Conservation (phyloP, 2,888 invertebrate genomes). For the Caenorhabditis uteleia region DNA sequence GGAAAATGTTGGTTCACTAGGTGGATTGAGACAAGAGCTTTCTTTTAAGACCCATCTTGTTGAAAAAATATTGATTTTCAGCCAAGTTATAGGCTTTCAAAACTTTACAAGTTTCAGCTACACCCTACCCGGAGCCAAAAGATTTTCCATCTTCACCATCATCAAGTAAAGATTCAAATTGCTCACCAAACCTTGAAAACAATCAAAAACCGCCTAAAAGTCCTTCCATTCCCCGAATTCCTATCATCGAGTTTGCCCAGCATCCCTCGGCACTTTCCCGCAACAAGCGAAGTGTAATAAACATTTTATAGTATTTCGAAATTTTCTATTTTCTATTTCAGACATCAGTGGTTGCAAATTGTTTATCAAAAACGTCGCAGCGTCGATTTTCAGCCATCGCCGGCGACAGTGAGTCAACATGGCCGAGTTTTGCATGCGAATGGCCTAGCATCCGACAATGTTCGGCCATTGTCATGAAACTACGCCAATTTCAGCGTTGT, state of each 20-base stretch:
- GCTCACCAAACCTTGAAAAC: no score
- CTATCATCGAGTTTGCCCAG: no score
- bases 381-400: constrained; percentile 33
- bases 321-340: constrained; percentile 15
- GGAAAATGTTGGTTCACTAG: no score
- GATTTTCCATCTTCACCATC: constrained; percentile 13
- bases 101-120: constrained; percentile 13
- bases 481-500: constrained; percentile 8
- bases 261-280: no score
- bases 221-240: no score
- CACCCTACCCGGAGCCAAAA: constrained; percentile 26
- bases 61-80: no score
- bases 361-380: constrained; percentile 1
- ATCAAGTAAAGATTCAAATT: no score
- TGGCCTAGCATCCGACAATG: neutral
- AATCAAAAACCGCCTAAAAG: no score
- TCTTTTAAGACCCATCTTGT: no score
- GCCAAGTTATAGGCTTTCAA: neutral
- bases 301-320: no score
- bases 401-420: constrained; percentile 11
- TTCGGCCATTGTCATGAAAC: constrained; percentile 9
- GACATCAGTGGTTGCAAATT: constrained; percentile 27
- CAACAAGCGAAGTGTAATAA: no score
- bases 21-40: no score
- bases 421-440: constrained; percentile 12